Evolutionary conservation across 2,797 vertebrate species (phyloP), one percentile per base, ranked within the genome.

Genomic region (Bradypodion ventrale): DNA sequence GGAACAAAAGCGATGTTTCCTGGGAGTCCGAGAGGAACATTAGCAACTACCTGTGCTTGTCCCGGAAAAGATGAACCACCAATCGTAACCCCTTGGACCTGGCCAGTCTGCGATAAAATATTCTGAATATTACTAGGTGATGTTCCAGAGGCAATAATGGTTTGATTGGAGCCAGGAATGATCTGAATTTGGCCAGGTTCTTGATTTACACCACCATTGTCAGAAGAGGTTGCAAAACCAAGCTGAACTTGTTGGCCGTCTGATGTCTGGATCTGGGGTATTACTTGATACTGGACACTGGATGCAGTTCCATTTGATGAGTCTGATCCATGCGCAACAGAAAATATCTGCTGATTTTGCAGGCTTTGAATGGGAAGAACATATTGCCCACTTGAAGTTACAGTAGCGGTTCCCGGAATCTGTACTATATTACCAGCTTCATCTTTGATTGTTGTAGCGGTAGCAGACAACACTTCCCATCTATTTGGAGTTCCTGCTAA

Each of bases 1-100:
- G 99, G 98, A 96, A 99, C 97, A 97, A 99, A 99, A 87, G 99
- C 98, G 92, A 99, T 99, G 95, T 99, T 99, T 94, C 98, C 98
- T 21, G 98, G 98, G 96, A 99, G 95, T 93, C 98, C 98, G 94
- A 99, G 94, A 96, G 98, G 98, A 96, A 99, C 97, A 84, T 98
- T 99, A 92, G 98, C 96, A 96, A 99, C 98, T 94, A 99, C 98
- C 95, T 99, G 98, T 87, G 97, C 97, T 96, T 99, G 98, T 95
- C 97, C 97, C 96, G 97, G 98, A 94, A 98, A 99, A 82, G 97
- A 96, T 40, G 98, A 97, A 95, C 97, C 96, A 95, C 97, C 97
- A 87, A 99, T 96, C 88, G 98, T 97, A 93, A 99, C 97, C 95
- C 98, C 98, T 93, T 99, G 98, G 96, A 99, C 95, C 91, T 97